Conservation (phyloP, 2,888 invertebrate species). For the Drosophila mettleri region DNA sequence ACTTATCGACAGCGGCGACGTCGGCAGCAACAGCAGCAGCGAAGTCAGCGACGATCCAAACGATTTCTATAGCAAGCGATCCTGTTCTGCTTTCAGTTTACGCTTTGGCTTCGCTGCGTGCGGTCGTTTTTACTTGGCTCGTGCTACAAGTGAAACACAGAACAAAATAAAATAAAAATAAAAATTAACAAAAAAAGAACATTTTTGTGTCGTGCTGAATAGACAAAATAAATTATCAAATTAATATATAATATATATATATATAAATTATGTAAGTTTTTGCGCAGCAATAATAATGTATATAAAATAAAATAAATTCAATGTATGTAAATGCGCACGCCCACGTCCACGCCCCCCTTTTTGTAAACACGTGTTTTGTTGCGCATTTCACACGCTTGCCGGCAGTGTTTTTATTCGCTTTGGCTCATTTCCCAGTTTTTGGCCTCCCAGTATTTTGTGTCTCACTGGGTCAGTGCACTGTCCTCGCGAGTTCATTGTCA, state of each 20-base stretch:
- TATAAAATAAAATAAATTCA: slow-evolving; percentile 1
- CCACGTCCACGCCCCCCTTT: slow-evolving; percentile 1
- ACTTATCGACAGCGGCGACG: slow-evolving; percentile 32
- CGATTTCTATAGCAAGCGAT: slow-evolving; percentile 66
- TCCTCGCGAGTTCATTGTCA: slow-evolving; percentile 72
- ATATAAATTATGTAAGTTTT: slow-evolving; percentile 62
- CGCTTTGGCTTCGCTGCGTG: slow-evolving; percentile 72
- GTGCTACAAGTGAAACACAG: slow-evolving; percentile 29
- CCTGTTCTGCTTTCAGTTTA: slow-evolving; percentile 69
- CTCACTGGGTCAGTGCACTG: slow-evolving; percentile 72
- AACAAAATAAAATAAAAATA: background rate
- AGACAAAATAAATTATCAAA: slow-evolving; percentile 16
- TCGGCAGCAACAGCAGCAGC: slow-evolving; percentile 10
- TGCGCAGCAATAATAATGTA: background rate
- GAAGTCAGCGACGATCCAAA: slow-evolving; percentile 36
- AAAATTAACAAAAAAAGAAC: slow-evolving; percentile 2
- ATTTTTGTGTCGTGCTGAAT: slow-evolving; percentile 34
- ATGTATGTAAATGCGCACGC: slow-evolving; percentile 4
- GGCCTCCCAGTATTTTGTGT: slow-evolving; percentile 20
- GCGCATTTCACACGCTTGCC: slow-evolving; percentile 30
- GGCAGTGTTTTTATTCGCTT: slow-evolving; percentile 32
- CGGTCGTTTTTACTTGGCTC: slow-evolving; percentile 64
- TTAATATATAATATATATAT: background rate
- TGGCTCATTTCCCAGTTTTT: slow-evolving; percentile 11
- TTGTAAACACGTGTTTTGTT: slow-evolving; percentile 46